Evolutionary conservation across 2,888 invertebrate species (phyloP).

Genomic region (Auanema sp.): DNA sequence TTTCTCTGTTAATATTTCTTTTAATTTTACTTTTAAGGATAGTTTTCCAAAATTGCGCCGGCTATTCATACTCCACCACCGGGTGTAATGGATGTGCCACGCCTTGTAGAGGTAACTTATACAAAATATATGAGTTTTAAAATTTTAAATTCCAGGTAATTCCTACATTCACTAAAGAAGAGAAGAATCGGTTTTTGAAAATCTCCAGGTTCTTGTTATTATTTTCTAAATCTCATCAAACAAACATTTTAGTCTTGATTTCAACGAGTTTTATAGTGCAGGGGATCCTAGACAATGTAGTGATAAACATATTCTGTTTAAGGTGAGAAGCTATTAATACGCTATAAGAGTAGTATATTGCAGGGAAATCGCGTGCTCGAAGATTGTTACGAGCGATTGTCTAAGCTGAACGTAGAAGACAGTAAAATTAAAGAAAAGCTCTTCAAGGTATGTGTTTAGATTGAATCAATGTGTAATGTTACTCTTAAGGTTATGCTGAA

Average conservation of each 20-base stretch:
- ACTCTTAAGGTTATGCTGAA: conserved; percentile 74
- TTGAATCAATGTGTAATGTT: not conserved
- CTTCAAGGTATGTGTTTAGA: conserved; percentile 9
- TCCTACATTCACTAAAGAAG: conserved; percentile 20
- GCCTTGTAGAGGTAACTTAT: conserved; percentile 20
- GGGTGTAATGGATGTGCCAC: conserved; percentile 22
- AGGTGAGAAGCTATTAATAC: conserved; percentile 19
- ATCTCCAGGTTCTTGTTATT: conserved; percentile 14
- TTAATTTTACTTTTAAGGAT: not conserved
- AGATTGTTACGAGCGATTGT: conserved; percentile 10
- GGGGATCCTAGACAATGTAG: conserved; percentile 8
- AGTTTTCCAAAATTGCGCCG: conserved; percentile 18
- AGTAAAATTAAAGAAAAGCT: conserved; percentile 7
- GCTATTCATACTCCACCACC: conserved; percentile 25
- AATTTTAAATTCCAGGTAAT: conserved; percentile 15
- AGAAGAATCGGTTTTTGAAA: conserved; percentile 15
- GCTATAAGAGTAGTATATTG: not conserved
- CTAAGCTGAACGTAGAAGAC: conserved; percentile 4
- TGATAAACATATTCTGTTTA: conserved; percentile 29
- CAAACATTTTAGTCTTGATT: conserved; percentile 24
- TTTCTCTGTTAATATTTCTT: not conserved
- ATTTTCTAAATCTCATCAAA: not conserved
- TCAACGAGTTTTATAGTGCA: conserved; percentile 25
- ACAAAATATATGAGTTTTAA: not conserved
- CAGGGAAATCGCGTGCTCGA: conserved; percentile 20